These are phyloP conservation scores for Zaprionus africanus DNA, from an alignment of 1,140 invertebrate species.

Conservation along the genomic window DNA sequence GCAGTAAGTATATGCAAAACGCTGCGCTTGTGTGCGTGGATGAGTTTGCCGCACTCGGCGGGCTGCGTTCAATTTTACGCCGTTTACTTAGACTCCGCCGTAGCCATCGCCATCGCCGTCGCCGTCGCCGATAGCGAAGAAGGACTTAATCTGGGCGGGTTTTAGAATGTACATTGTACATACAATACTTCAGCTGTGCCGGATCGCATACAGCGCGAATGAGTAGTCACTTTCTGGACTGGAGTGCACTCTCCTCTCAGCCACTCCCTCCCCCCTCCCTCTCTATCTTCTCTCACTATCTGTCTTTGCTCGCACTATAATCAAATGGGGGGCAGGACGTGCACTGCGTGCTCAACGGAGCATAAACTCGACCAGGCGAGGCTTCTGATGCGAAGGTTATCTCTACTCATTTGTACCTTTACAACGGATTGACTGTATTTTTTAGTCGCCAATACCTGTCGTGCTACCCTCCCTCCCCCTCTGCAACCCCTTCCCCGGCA, in stretches of 20 bases:
- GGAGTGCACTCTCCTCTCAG: neutral
- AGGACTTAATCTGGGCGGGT: constrained; percentile 71
- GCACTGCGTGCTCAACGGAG: constrained; percentile 57
- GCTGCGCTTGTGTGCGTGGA: constrained; percentile 1
- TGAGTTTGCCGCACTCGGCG: constrained; percentile 3
- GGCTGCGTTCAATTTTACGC: constrained; percentile 27
- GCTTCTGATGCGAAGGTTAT: constrained; percentile 48
- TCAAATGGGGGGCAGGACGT: constrained; percentile 13
- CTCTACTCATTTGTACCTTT: constrained; percentile 33
- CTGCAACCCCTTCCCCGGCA: neutral
- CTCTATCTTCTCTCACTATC: neutral
- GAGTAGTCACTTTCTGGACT: neutral
- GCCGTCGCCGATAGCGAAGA: constrained; percentile 75
- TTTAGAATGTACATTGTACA: constrained; percentile 54
- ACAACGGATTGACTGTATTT: constrained; percentile 5
- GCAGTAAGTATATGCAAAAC: constrained; percentile 3
- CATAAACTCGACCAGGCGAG: constrained; percentile 62
- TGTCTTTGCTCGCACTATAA: neutral
- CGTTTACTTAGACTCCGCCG: constrained; percentile 34
- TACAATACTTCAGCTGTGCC: constrained; percentile 28
- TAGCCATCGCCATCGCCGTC: constrained; percentile 36
- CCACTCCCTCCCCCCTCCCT: neutral
- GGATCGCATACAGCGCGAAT: constrained; percentile 25
- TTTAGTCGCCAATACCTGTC: neutral
- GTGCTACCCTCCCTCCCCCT: no score